Conservation (phyloP, 2,113 vertebrate genomes). For the Ceratotherium simum region DNA sequence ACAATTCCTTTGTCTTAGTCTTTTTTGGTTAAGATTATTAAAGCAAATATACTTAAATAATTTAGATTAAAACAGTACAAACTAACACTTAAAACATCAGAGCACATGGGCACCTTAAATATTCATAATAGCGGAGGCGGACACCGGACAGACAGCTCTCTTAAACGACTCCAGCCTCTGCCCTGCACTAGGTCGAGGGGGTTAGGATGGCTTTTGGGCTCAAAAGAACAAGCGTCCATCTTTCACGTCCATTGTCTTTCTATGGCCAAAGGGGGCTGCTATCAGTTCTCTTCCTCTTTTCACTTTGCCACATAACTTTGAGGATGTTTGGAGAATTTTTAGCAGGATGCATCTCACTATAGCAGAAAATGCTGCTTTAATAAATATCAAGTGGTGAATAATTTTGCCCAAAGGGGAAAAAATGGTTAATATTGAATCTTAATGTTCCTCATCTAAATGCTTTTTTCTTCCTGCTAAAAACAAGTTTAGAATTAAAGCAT, state of each 20-base stretch:
- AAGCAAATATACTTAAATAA: constrained; percentile 88
- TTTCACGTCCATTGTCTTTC: constrained; percentile 52
- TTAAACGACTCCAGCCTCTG: constrained; percentile 65
- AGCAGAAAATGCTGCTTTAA: constrained; percentile 84
- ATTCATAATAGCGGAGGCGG: constrained; percentile 56
- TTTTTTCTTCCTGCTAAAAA: constrained; percentile 97
- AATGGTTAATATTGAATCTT: constrained; percentile 92
- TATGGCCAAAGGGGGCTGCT: constrained; percentile 50
- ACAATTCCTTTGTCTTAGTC: constrained; percentile 90
- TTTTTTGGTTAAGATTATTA: constrained; percentile 86
- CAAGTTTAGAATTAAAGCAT: constrained; percentile 98
- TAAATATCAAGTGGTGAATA: constrained; percentile 91
- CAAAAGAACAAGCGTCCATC: constrained; percentile 58
- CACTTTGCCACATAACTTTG: constrained; percentile 82
- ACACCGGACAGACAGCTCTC: constrained; percentile 46
- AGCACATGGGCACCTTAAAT: constrained; percentile 65
- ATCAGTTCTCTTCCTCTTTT: constrained; percentile 42
- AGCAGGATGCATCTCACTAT: constrained; percentile 79
- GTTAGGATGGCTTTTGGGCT: constrained; percentile 52
- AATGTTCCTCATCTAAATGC: constrained; percentile 97
- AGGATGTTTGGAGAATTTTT: constrained; percentile 80
- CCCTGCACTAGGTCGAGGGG: constrained; percentile 51
- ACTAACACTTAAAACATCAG: constrained; percentile 82
- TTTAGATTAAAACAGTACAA: constrained; percentile 82
- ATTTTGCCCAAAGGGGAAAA: constrained; percentile 88